These are phyloP conservation scores for Aspiorhynchus laticeps DNA, from an alignment of 2,113 vertebrate genomes.

Conservation along the genomic window DNA sequence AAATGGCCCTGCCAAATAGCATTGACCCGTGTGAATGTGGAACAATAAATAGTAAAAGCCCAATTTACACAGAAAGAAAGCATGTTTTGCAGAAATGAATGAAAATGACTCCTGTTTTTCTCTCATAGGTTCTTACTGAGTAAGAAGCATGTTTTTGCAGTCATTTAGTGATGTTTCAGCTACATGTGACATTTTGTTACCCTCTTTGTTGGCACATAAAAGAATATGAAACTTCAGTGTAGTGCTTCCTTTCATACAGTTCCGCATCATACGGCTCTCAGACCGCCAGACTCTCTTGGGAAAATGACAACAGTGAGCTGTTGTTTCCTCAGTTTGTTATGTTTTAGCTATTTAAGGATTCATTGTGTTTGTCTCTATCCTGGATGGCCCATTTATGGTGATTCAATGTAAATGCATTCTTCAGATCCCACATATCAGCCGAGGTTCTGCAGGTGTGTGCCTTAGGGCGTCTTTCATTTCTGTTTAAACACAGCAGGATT, in stretches of 20 bases:
- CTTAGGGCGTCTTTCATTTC: background rate
- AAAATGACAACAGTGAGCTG: background rate
- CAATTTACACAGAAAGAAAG: too few relatives aligned
- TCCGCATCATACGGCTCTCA: constrained; percentile 5
- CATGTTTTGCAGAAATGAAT: background rate
- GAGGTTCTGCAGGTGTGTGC: background rate
- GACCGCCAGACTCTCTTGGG: background rate
- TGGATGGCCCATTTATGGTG: background rate
- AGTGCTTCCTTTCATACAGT: background rate
- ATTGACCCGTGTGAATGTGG: background rate
- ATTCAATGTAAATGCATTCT: background rate
- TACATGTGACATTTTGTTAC: background rate
- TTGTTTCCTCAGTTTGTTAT: constrained; percentile 26
- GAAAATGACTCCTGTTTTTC: too few relatives aligned
- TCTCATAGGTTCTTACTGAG: background rate
- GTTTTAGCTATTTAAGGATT: constrained; percentile 21
- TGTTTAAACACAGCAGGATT: background rate
- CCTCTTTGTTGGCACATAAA: background rate
- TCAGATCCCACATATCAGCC: background rate
- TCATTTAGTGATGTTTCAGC: background rate
- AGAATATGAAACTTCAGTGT: background rate
- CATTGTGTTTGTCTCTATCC: constrained; percentile 25
- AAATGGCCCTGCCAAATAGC: background rate
- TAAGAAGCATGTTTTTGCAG: background rate
- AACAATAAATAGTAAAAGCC: too few relatives aligned